Base-by-base conservation (phyloP, 1,140 invertebrate species). In the Anadara kagoshimensis region DNA sequence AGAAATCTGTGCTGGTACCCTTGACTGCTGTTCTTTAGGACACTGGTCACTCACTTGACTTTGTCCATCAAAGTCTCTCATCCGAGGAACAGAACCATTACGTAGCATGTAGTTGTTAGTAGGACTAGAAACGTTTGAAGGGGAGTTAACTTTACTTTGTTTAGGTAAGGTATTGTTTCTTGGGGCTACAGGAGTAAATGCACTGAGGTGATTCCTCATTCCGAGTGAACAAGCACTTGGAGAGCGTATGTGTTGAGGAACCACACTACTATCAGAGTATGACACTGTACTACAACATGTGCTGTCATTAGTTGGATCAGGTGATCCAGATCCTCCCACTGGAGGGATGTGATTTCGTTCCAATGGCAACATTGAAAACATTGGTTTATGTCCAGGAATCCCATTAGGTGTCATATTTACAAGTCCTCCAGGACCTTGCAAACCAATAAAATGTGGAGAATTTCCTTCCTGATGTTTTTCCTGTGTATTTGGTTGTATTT, bases 51-150 rank as follows among this genome's bases (percentile, higher is more conserved):
- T 81, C 7, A 78, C 78, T 43, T 81, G 80, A 71, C 83, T 83
- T 65, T 83, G 82, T 18, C 83, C 82, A 59, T 86, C 85, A 73
- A 83, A 83, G 51, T 86, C 83, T 45, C 78, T 65, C n/a, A 81
- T 58, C 12, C 81, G 73, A n/a, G 79, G 75, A 18, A 80, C 69
- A n/a, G 83, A 82, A 43, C 78, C 81, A 36, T 80, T 78, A 24
- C 59, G 54, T 16, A 78, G 61, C 49, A 69, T 74, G 10, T 57
- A 61, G 36, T 78, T 76, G 43, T 51, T 69, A 20, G 72, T 56
- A 41, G 77, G 77, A 71, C 77, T 79, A 62, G 72, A 75, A 41
- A 61, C 56, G 41, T 58, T 44, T 18, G 68, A 63, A 26, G 64
- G 57, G 20, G 61, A 41, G 5, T 24, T 41, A 26, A 51, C 22